Percentiles rank a stretch among this genome's conserved stretches.
Evolutionary conservation across 2,113 vertebrate genomes (phyloP).

Genomic region (Pterophyllum scalare): DNA sequence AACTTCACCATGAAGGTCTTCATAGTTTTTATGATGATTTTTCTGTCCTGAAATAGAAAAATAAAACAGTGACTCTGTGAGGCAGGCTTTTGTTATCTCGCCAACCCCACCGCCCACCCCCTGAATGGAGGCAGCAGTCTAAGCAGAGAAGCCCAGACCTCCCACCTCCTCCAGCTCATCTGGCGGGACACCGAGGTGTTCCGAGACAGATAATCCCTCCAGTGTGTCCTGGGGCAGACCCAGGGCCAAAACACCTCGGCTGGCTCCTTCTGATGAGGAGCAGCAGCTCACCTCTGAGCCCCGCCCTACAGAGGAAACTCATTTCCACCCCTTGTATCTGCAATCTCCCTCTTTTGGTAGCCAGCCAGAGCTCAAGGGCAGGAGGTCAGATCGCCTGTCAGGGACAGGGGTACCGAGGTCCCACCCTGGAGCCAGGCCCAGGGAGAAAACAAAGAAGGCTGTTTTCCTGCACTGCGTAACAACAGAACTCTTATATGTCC

Average conservation of each 20-base stretch:
- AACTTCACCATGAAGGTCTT: conserved; percentile 94
- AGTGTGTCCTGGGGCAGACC: too few relatives aligned
- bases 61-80: background rate
- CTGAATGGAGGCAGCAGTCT: too few relatives aligned
- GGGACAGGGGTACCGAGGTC: too few relatives aligned
- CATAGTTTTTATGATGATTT: conserved; percentile 97
- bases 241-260: background rate
- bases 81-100: background rate
- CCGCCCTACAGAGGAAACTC: background rate
- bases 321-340: background rate
- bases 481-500: background rate
- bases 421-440: too few relatives aligned
- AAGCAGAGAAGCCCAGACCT: too few relatives aligned
- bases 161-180: too few relatives aligned
- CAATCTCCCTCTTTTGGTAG: background rate
- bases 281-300: background rate
- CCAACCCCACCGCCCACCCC: too few relatives aligned
- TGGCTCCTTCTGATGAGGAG: background rate
- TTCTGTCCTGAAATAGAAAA: conserved; percentile 88
- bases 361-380: background rate
- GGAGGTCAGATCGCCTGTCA: background rate
- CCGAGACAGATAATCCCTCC: too few relatives aligned
- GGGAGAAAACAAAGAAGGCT: too few relatives aligned
- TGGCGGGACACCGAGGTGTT: too few relatives aligned
- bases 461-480: background rate